Percentiles rank a stretch among this genome's conserved stretches.
phyloP scores from a whole-genome alignment of 2,113 vertebrate species.

The Cynopterus brachyotis region DNA sequence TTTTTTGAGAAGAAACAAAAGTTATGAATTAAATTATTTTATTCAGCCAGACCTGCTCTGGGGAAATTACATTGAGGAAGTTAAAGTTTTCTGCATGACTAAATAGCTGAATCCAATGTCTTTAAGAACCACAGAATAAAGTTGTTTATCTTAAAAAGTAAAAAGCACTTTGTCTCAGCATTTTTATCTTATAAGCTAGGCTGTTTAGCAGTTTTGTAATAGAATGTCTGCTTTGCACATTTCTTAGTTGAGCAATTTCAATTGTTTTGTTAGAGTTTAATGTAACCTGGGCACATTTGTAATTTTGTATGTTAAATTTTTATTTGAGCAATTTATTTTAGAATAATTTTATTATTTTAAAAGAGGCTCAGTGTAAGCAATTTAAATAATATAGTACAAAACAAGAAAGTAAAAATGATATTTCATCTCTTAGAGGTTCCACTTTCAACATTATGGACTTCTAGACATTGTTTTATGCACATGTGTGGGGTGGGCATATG shows the following conservation, averaged over 20 bases:
- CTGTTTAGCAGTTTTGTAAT: background rate
- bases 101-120: background rate
- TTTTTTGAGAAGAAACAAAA: conserved; percentile 31
- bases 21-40: conserved; percentile 27
- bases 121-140: conserved; percentile 38
- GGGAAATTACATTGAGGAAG: conserved; percentile 45
- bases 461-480: background rate
- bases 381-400: conserved; percentile 17
- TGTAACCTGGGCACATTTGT: background rate
- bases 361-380: background rate
- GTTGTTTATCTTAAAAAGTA: conserved; percentile 28
- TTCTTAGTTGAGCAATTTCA: background rate
- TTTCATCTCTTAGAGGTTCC: background rate
- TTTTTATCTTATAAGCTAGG: background rate
- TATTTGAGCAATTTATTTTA: conserved; percentile 27
- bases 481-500: background rate
- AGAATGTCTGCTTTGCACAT: background rate
- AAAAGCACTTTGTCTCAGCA: conserved; percentile 2
- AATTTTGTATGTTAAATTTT: conserved; percentile 2
- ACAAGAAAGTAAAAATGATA: background rate
- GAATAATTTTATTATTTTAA: background rate
- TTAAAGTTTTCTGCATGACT: conserved; percentile 25
- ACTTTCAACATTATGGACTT: background rate
- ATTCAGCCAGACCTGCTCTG: background rate
- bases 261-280: background rate